Base-by-base conservation (phyloP, 2,113 vertebrate genomes). In the Opisthocomus hoazin region DNA sequence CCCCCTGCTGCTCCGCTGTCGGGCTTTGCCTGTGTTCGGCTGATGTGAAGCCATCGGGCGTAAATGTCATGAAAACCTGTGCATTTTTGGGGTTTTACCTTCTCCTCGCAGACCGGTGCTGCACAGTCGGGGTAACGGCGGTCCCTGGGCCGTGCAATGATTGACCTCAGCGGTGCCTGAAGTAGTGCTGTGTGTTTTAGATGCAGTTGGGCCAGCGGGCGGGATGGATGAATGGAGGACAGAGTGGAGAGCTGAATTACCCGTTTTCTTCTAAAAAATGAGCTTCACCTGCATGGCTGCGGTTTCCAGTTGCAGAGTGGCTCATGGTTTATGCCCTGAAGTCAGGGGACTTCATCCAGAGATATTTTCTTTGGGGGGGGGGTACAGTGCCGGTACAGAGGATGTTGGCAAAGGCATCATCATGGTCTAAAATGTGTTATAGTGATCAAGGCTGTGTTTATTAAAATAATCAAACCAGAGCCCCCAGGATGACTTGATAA, bases 51-150 rank as follows among this genome's bases (percentile, higher is more conserved):
- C 29, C 7, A 9, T 34, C 3, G 24, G 9, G 11, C 18, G 39
- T 51, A 19, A 50, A 46, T 39, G 4, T 15, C 7, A 1, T 1
- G 9, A 5, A 29, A 84, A 14, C 0, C 1, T 17, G 5, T 54
- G 3, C 1, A 8, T 51, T 27, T 30, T 5, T 1, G 27, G 1
- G 10, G 0, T 7, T 66, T 19, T 27, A 26, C 9, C 10, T 58
- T 46, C 1, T 2, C 3, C 4, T 53, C 18, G 4, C 0, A 45
- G 22, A 5, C 13, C 2, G 2, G 0, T 20, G 0, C 9, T 18
- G n/a, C 39, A 0, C 10, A 1, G 1, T 2, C 4, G 36, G 27
- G 30, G 5, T 69, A 26, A 10, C 5, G 2, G 45, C 26, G 63
- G 4, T 5, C 1, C 11, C 32, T 22, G 61, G 0, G 4, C 39